These are phyloP conservation scores for Clamator glandarius DNA, from an alignment of 2,797 vertebrate genomes.

Conservation along the genomic window DNA sequence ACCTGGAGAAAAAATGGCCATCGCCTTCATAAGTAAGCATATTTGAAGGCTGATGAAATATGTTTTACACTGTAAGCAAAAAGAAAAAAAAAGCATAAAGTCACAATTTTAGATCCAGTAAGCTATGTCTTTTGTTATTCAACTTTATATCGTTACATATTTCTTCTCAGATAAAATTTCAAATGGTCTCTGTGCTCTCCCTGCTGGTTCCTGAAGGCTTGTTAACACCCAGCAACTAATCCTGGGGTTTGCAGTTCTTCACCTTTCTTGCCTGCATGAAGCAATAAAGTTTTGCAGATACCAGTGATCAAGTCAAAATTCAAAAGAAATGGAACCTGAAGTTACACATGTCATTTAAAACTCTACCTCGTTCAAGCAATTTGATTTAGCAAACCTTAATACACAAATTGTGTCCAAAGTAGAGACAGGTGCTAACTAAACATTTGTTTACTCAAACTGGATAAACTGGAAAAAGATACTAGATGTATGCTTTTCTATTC, in stretches of 20 bases:
- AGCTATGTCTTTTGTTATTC: neutral
- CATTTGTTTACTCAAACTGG: neutral
- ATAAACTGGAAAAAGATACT: neutral
- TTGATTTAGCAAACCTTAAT: neutral
- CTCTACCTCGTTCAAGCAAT: neutral
- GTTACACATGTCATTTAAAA: neutral
- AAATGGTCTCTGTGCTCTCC: neutral
- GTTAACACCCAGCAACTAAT: neutral
- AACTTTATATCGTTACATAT: neutral
- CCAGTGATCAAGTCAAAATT: neutral
- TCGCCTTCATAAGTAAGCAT: accelerated
- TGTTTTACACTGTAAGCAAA: neutral
- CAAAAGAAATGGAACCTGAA: neutral
- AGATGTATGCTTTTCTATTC: neutral
- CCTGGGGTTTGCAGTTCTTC: neutral
- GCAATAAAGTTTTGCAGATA: neutral
- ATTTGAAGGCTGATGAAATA: neutral
- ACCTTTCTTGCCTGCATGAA: neutral
- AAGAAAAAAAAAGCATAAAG: neutral
- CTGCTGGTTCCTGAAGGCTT: neutral
- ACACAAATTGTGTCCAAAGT: neutral
- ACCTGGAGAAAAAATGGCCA: neutral
- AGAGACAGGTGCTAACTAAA: neutral
- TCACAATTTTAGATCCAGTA: neutral
- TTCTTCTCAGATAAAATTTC: neutral